A percentile compares a stretch with the other conserved stretches of the same genome.
Evolutionary conservation across 2,113 vertebrate species (phyloP).

Genomic region (Mesembrinibis cayennensis): DNA sequence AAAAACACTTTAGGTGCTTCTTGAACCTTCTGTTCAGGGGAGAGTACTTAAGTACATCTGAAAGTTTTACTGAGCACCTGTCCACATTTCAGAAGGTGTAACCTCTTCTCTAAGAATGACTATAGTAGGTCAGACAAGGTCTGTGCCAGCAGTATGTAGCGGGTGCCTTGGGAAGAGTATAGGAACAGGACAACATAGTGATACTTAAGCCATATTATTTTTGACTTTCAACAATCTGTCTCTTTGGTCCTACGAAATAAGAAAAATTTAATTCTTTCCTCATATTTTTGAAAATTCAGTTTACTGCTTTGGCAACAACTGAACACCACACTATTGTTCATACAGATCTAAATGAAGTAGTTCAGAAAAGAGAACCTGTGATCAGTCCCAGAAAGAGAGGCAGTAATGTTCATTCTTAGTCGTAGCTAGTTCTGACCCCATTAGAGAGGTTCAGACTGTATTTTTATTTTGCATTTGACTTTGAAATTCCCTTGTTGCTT

Average conservation of each 20-base stretch:
- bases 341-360: neutral
- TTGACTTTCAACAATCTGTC: neutral
- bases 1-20: neutral
- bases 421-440: neutral
- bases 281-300: neutral
- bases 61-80: neutral
- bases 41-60: neutral
- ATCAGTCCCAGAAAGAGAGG: neutral
- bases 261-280: neutral
- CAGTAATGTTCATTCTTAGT: neutral
- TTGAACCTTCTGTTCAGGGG: neutral
- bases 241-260: neutral
- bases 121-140: neutral
- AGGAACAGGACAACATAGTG: neutral
- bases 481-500: neutral
- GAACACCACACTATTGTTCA: neutral
- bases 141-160: neutral
- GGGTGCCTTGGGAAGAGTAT: neutral
- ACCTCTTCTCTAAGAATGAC: neutral
- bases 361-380: neutral
- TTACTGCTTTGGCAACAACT: neutral
- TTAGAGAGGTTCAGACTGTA: neutral
- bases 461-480: neutral
- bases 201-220: neutral
- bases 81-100: neutral